Evolutionary conservation across 2,888 invertebrate genomes (phyloP).

Genomic region (Terebella lapidaria): DNA sequence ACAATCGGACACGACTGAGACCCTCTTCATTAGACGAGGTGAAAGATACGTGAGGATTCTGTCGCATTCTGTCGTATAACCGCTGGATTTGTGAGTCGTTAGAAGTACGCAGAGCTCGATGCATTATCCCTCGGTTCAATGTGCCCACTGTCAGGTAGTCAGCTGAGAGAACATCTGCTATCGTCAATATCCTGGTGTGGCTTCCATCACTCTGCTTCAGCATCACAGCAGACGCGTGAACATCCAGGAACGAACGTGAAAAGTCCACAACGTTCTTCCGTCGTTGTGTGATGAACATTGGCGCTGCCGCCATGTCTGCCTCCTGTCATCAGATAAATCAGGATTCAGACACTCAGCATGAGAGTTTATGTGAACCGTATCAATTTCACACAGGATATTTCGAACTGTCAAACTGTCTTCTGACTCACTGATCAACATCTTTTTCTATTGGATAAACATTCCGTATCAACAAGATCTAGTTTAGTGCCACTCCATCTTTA

Average conservation of each 20-base stretch:
- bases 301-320: slow-evolving; percentile 16
- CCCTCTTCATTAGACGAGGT: slow-evolving; percentile 14
- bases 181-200: neutral
- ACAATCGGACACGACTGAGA: slow-evolving; percentile 4
- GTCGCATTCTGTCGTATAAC: slow-evolving; percentile 12
- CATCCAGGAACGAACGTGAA: slow-evolving; percentile 8
- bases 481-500: no score
- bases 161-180: slow-evolving; percentile 8
- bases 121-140: slow-evolving; percentile 8
- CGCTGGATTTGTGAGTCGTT: slow-evolving; percentile 6
- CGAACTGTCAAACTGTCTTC: no score
- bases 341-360: no score
- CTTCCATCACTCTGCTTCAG: slow-evolving; percentile 3
- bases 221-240: slow-evolving; percentile 9
- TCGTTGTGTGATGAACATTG: slow-evolving; percentile 10
- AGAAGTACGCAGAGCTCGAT: slow-evolving; percentile 3
- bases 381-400: no score
- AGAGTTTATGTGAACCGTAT: no score
- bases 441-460: no score
- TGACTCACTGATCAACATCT: no score
- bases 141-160: slow-evolving; percentile 7
- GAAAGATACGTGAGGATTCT: neutral
- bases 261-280: slow-evolving; percentile 11
- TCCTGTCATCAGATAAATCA: slow-evolving; percentile 8
- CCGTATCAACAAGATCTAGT: no score